Percentiles rank a stretch among this genome's conserved stretches.
Conservation (phyloP, 2,888 invertebrate genomes). For the Hydrotaea cyrtoneurina region DNA sequence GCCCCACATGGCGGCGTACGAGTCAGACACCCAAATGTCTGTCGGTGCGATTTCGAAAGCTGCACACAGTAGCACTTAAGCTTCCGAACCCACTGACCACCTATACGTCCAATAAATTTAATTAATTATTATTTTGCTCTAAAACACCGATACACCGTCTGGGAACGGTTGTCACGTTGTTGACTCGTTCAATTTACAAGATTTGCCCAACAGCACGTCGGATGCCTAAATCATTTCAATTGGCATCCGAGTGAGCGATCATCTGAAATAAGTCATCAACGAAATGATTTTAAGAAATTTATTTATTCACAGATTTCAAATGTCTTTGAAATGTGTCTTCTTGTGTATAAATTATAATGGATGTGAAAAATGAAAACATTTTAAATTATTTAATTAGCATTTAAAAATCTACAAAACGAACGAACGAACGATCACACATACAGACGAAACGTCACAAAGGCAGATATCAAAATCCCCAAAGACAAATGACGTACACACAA, state of each 20-base stretch:
- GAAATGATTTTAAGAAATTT: background rate
- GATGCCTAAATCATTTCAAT: background rate
- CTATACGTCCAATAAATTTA: constrained; percentile 70
- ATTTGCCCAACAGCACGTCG: background rate
- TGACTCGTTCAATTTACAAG: background rate
- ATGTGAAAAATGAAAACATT: constrained; percentile 19
- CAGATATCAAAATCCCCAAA: background rate
- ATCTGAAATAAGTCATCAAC: constrained; percentile 53
- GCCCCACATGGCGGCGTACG: constrained; percentile 17
- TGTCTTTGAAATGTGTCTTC: background rate
- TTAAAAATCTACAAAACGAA: background rate
- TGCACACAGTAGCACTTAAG: background rate
- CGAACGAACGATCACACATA: background rate
- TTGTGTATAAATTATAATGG: constrained; percentile 16
- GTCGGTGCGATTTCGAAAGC: background rate
- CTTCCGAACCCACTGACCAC: constrained; percentile 43
- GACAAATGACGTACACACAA: background rate
- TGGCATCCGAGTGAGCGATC: background rate
- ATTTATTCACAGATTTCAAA: background rate
- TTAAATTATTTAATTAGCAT: background rate
- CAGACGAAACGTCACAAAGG: background rate
- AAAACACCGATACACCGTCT: constrained; percentile 69
- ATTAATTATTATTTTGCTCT: constrained; percentile 74
- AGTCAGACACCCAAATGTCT: background rate
- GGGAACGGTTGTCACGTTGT: constrained; percentile 3